Base-by-base conservation (phyloP, 2,113 vertebrate species). In the Cyanoramphus novaezelandiae region DNA sequence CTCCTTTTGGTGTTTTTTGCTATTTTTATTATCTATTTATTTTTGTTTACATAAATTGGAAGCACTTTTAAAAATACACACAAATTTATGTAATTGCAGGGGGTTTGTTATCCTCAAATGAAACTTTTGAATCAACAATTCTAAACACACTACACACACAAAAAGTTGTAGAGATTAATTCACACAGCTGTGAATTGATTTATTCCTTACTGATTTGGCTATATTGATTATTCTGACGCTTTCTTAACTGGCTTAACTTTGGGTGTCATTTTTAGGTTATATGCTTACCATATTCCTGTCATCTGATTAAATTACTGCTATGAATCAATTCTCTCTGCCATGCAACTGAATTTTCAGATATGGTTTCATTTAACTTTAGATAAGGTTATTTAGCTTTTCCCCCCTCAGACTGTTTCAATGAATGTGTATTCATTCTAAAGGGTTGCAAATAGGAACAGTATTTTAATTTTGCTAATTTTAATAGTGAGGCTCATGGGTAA, bases 171-270 rank as follows among this genome's bases (percentile, higher is more conserved):
- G 33, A 87, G 57, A 95, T 93, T 78, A 91, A 92, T 94, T 90
- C 78, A 72, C 57, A 44, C 6, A 27, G 68, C 49, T 88, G 59
- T 27, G 49, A 84, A 96, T 59, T 82, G 86, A 95, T 94, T 87
- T 93, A 95, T 94, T 82, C 37, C 82, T 94, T 74, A 74, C 84
- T 49, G 67, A 87, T 93, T 90, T 95, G 87, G 63, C 39, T 87
- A 43, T 62, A 92, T 95, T 82, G 94, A 95, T 95, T 95, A 95
- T 86, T 92, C 71, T 53, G 60, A 86, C 83, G 82, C 69, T 53
- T 83, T 88, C 75, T 76, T 92, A 94, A 96, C 85, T 92, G 78
- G 71, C 59, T 96, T 91, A 86, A 95, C 84, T 94, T 81, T 68
- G 49, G 77, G 60, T 81, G 81, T 75, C 67, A 96, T 88, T 97